Percentiles rank a stretch among this genome's conserved stretches.
These are phyloP conservation scores for Enteromius radiatus DNA, from an alignment of 2,797 vertebrate genomes.

Conservation along the genomic window DNA sequence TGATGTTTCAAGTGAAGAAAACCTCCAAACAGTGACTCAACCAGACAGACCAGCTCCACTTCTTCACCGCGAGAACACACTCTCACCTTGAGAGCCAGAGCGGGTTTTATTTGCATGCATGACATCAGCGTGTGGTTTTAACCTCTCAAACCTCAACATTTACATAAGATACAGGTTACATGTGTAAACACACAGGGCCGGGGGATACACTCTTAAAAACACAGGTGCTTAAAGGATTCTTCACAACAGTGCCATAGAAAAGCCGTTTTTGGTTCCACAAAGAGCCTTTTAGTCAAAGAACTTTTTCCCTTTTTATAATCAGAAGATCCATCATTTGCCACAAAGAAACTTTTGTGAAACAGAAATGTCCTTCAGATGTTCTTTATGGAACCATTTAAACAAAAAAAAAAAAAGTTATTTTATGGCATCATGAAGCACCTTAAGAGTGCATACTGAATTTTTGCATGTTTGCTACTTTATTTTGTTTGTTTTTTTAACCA, in stretches of 20 bases:
- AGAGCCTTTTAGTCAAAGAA: too few relatives aligned
- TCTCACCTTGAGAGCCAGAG: not conserved
- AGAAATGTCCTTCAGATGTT: too few relatives aligned
- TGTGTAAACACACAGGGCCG: not conserved
- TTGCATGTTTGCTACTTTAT: not conserved
- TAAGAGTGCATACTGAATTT: not conserved
- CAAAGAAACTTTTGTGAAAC: too few relatives aligned
- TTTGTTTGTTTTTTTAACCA: not conserved
- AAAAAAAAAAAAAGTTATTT: too few relatives aligned
- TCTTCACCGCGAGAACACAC: not conserved
- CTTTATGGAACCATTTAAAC: too few relatives aligned
- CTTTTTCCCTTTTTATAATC: too few relatives aligned
- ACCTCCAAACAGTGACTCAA: not conserved
- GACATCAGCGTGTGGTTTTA: not conserved
- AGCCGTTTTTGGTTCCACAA: too few relatives aligned
- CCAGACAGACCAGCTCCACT: constrained; percentile 26
- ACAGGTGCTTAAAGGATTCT: too few relatives aligned
- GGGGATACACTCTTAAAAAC: not conserved
- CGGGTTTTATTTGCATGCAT: not conserved
- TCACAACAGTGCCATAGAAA: too few relatives aligned
- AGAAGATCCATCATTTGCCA: too few relatives aligned
- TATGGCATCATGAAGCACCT: too few relatives aligned
- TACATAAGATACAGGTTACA: not conserved
- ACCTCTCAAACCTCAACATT: not conserved
- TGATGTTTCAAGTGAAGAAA: not conserved